These are phyloP conservation scores for Alviniconcha marisindica DNA, from an alignment of 1,140 invertebrate species.

Conservation along the genomic window DNA sequence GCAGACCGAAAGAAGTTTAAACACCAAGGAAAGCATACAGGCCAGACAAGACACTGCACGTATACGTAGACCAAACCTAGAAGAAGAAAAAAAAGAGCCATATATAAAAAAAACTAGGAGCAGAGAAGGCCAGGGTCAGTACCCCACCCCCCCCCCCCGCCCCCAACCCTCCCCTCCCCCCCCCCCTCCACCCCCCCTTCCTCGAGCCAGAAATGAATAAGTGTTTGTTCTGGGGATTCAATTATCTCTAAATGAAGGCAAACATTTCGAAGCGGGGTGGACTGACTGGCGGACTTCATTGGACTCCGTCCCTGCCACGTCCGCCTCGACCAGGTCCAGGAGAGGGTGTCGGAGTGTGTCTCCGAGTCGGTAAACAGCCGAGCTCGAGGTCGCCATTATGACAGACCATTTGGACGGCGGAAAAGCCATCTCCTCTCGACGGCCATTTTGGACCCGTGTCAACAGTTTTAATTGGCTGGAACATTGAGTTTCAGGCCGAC, in stretches of 20 bases:
- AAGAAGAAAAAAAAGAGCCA: too few relatives aligned
- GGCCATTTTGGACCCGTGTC: constrained; percentile 30
- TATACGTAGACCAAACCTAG: too few relatives aligned
- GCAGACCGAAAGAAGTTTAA: too few relatives aligned
- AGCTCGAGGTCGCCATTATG: constrained; percentile 23
- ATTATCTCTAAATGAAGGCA: constrained; percentile 41
- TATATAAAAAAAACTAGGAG: too few relatives aligned
- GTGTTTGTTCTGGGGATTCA: constrained; percentile 42
- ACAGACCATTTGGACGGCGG: constrained; percentile 8
- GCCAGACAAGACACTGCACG: too few relatives aligned
- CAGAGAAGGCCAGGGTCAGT: too few relatives aligned
- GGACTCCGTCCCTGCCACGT: background rate
- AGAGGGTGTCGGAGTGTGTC: background rate
- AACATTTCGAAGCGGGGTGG: constrained; percentile 29
- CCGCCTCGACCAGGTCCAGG: background rate
- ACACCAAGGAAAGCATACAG: too few relatives aligned
- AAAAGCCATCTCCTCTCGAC: constrained; percentile 24
- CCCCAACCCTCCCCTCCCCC: too few relatives aligned
- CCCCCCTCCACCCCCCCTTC: too few relatives aligned
- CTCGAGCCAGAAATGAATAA: constrained; percentile 30
- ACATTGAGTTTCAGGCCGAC: constrained; percentile 47
- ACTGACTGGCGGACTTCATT: constrained; percentile 17
- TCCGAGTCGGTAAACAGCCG: constrained; percentile 34
- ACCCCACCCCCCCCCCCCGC: too few relatives aligned
- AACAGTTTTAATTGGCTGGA: constrained; percentile 49